Base-by-base conservation (phyloP, 1,140 invertebrate genomes). In the Halictus rubicundus region DNA sequence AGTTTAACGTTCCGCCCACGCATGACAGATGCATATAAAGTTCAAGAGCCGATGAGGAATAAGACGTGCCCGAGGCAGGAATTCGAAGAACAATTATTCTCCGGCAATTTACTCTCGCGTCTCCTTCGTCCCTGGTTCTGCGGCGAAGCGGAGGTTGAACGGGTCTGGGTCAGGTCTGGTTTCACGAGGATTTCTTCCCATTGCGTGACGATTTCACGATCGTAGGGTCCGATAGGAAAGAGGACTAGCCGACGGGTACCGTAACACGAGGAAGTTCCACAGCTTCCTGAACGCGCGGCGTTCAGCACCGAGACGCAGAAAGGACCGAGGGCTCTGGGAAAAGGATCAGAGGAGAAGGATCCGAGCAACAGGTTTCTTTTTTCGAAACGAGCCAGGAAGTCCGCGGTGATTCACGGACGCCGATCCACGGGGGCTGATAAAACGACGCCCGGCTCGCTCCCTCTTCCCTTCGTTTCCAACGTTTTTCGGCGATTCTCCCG, bases 371-470 rank as follows among this genome's bases (percentile, higher is more conserved):
- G 76, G 68, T 78, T 78, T 71, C 59, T 54, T 78, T 78, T 64
- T 80, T 32, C n/a, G 23, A 52, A 69, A 65, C 39, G 68, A 68
- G 49, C 61, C 61, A 46, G 66, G 54, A 75, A 69, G 70, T 73
- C 39, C 21, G 6, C 2, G 5, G 5, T 49, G 54, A 59, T 72
- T 64, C 74, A 46, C 73, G 52, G 23, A 83, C 54, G 68, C 37
- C 23, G 81, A 83, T 83, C 69, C 10, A 12, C 39, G n/a, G 32
- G 32, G 16, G 19, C 32, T 80, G 82, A 85, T 85, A 85, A 84
- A 85, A 85, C 37, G 21, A 37, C 42, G 57, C 42, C 25, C 10
- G n/a, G 21, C 25, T 8, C 54, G 1, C 2, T 57, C 6, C 10
- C 25, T 10, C 12, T 7, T 46, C 12, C 32, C 68, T 19, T 60